Percentiles rank a stretch among this genome's conserved stretches.
phyloP scores from a whole-genome alignment of 2,888 invertebrate genomes.

The Euclidia mi region DNA sequence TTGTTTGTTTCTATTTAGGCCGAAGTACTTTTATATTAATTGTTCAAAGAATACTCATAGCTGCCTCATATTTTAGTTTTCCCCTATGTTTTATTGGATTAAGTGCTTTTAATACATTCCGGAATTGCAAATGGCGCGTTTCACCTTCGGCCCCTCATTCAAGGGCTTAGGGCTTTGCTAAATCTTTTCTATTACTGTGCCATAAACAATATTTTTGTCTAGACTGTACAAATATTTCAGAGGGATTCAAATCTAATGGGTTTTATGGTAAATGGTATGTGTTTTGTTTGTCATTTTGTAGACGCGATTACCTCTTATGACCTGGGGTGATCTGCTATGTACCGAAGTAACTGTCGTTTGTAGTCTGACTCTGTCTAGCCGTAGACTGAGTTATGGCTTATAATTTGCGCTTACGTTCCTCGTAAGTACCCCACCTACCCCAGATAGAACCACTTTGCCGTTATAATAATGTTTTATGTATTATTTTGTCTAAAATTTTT shows the following conservation, averaged over 20 bases:
- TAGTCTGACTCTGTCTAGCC: slow-evolving; percentile 32
- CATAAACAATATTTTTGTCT: slow-evolving; percentile 71
- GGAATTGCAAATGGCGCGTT: slow-evolving; percentile 63
- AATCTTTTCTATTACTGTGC: slow-evolving; percentile 64
- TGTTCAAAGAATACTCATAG: slow-evolving; percentile 60
- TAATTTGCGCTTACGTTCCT: slow-evolving; percentile 11
- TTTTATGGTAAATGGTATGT: slow-evolving; percentile 66
- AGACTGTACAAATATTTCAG: slow-evolving; percentile 67
- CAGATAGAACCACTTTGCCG: background rate
- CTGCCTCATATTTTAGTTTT: slow-evolving; percentile 51
- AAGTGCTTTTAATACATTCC: slow-evolving; percentile 57
- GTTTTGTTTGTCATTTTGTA: slow-evolving; percentile 61
- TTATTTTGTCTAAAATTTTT: background rate
- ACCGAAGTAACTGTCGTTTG: slow-evolving; percentile 26
- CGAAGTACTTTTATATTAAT: slow-evolving; percentile 45
- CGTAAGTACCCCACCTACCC: slow-evolving; percentile 26
- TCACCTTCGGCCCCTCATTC: slow-evolving; percentile 63
- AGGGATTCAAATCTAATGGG: slow-evolving; percentile 65
- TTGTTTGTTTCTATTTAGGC: slow-evolving; percentile 20
- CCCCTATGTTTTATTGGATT: slow-evolving; percentile 60
- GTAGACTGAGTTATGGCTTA: slow-evolving; percentile 37
- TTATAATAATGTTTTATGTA: background rate
- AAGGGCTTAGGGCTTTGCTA: slow-evolving; percentile 60
- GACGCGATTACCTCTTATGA: slow-evolving; percentile 52
- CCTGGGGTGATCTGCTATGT: slow-evolving; percentile 44